These are phyloP conservation scores for Drosophila albomicans DNA, from an alignment of 1,140 invertebrate genomes.

Conservation along the genomic window DNA sequence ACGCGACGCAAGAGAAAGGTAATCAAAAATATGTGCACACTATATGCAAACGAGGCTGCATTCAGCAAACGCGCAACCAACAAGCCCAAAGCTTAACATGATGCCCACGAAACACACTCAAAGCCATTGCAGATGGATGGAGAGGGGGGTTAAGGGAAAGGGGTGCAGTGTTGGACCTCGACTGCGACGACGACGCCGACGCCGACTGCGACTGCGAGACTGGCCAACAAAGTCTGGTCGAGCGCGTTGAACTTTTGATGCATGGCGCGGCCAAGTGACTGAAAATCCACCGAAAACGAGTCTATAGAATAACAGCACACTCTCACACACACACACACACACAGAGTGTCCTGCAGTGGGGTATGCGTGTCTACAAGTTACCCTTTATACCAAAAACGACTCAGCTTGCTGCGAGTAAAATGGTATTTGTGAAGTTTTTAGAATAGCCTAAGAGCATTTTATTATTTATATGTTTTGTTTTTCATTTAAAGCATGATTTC, in stretches of 20 bases:
- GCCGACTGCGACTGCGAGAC: background rate
- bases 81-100: constrained; percentile 29
- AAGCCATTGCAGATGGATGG: background rate
- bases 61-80: constrained; percentile 16
- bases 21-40: constrained; percentile 51
- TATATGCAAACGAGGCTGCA: constrained; percentile 49
- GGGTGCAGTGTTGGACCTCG: no score
- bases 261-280: constrained; percentile 66
- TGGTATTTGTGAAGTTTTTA: no score
- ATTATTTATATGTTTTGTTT: no score
- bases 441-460: no score
- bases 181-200: background rate
- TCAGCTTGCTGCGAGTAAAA: no score
- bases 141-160: background rate
- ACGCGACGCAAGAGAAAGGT: constrained; percentile 52
- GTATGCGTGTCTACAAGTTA: background rate
- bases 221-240: constrained; percentile 58
- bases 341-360: background rate
- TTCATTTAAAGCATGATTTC: no score
- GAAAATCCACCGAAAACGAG: constrained; percentile 50
- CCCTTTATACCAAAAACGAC: background rate
- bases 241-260: constrained; percentile 78
- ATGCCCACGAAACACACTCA: constrained; percentile 12
- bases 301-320: constrained; percentile 1
- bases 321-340: no score